phyloP scores from a whole-genome alignment of 2,888 invertebrate species.

The Himalopsyche japonica region DNA sequence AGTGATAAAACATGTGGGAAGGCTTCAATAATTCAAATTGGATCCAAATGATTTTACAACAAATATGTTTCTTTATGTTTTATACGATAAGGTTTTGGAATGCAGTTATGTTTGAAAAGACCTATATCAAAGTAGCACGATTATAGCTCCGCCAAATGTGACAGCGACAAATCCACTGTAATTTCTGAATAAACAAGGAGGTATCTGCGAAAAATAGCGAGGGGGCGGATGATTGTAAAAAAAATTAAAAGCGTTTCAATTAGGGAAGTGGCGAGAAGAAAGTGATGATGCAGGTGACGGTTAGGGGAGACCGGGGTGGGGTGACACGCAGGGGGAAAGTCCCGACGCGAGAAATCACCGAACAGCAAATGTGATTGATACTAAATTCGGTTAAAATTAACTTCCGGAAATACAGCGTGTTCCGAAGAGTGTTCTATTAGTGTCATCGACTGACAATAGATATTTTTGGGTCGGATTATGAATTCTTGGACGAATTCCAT shows the following conservation, averaged over 20 bases:
- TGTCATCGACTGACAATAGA: too few species aligned
- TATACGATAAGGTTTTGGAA: too few species aligned
- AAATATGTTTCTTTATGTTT: too few species aligned
- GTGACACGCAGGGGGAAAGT: neutral
- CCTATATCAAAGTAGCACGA: too few species aligned
- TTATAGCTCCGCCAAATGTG: neutral
- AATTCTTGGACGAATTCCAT: too few species aligned
- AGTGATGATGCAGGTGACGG: neutral
- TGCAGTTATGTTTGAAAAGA: too few species aligned
- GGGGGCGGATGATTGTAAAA: constrained; percentile 14
- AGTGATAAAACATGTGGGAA: too few species aligned
- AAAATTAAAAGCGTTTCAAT: constrained; percentile 41
- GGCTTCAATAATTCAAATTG: too few species aligned
- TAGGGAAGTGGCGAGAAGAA: constrained; percentile 21
- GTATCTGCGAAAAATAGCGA: neutral
- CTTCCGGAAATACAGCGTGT: neutral
- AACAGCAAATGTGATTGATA: neutral
- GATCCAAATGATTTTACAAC: too few species aligned
- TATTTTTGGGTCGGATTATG: too few species aligned
- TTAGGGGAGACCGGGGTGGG: constrained; percentile 7
- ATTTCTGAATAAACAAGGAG: neutral
- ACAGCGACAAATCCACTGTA: neutral
- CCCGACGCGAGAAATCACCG: neutral
- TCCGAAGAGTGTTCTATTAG: too few species aligned
- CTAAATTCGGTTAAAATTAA: neutral